Conservation (phyloP, 2,113 vertebrate species). For the Electrona antarctica region DNA sequence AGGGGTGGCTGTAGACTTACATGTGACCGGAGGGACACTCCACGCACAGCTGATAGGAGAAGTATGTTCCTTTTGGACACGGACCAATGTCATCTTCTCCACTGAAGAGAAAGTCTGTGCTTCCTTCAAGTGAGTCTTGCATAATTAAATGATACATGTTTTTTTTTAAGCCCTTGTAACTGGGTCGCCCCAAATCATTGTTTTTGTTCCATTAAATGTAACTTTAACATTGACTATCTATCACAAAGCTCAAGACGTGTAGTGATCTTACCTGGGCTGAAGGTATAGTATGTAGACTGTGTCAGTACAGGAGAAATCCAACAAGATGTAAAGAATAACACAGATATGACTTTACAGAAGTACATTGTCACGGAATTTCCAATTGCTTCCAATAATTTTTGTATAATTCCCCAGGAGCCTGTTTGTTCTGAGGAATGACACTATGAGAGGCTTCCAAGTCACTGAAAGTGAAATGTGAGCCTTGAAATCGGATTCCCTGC, state of each 20-base stretch:
- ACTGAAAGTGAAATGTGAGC: constrained; percentile 76
- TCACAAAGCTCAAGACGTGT: not conserved
- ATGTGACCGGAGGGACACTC: constrained; percentile 84
- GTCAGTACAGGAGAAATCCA: constrained; percentile 49
- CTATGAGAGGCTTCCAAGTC: constrained; percentile 55
- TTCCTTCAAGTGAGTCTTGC: constrained; percentile 51
- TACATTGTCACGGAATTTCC: constrained; percentile 40
- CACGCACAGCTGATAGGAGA: constrained; percentile 75
- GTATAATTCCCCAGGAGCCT: constrained; percentile 13
- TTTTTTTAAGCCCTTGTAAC: not conserved
- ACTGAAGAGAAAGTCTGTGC: constrained; percentile 25
- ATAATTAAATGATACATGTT: not conserved
- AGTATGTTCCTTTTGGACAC: constrained; percentile 79
- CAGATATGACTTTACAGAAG: constrained; percentile 31
- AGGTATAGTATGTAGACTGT: constrained; percentile 24
- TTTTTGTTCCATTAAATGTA: no score
- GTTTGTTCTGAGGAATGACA: constrained; percentile 54
- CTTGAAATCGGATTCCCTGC: constrained; percentile 65
- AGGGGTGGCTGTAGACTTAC: constrained; percentile 73
- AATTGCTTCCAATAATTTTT: constrained; percentile 8
- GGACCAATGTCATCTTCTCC: constrained; percentile 37
- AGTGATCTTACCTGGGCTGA: constrained; percentile 68
- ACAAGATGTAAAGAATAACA: constrained; percentile 36
- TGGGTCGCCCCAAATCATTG: not conserved
- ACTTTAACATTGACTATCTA: not conserved